Conservation (phyloP, 2,888 invertebrate genomes). For the Germaria angustata region DNA sequence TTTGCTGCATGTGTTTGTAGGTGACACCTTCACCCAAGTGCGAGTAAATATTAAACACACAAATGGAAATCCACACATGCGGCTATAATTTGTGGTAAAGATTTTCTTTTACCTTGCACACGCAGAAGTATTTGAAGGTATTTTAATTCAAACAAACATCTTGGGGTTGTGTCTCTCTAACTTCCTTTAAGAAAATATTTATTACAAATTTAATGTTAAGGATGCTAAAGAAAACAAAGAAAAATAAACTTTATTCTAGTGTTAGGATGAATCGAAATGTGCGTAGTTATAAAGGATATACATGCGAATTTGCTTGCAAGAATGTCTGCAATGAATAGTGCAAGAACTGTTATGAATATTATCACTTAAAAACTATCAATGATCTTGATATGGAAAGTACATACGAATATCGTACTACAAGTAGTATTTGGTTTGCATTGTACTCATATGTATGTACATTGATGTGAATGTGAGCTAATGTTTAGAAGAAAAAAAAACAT, state of each 20-base stretch:
- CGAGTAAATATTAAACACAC: neutral
- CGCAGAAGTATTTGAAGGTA: neutral
- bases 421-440: neutral
- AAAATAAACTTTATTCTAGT: conserved; percentile 13
- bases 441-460: neutral
- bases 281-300: conserved; percentile 11
- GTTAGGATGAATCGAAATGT: neutral
- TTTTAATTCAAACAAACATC: neutral
- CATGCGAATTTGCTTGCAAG: neutral
- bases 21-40: conserved; percentile 58
- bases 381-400: conserved; percentile 47
- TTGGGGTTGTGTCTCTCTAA: neutral
- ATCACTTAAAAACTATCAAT: conserved; percentile 59
- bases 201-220: neutral
- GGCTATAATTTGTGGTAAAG: conserved; percentile 32
- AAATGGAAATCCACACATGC: conserved; percentile 14
- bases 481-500: conserved; percentile 16
- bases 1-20: conserved; percentile 19
- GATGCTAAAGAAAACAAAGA: conserved; percentile 19
- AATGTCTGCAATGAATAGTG: neutral
- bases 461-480: neutral
- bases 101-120: conserved; percentile 25
- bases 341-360: conserved; percentile 48
- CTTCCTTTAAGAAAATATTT: conserved; percentile 30
- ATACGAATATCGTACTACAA: conserved; percentile 10